A percentile compares a stretch with the other conserved stretches of the same genome.
Evolutionary conservation across 2,113 vertebrate species (phyloP).

Genomic region (Oryzias woworae): DNA sequence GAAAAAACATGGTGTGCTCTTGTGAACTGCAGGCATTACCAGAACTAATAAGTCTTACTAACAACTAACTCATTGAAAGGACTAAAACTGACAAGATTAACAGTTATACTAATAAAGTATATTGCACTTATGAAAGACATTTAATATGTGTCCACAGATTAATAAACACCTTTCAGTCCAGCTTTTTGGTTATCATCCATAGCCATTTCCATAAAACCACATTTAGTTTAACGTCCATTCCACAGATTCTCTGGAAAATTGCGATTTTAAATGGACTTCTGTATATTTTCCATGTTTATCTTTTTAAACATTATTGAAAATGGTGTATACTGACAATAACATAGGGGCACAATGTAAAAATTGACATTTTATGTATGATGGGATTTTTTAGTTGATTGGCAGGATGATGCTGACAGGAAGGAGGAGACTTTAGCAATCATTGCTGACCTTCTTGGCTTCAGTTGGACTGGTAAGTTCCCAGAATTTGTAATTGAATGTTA

Average conservation of each 20-base stretch:
- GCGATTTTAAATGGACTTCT: conserved; percentile 2
- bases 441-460: conserved; percentile 97
- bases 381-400: conserved; percentile 84
- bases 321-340: neutral
- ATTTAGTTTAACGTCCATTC: conserved; percentile 39
- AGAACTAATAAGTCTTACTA: conserved; percentile 52
- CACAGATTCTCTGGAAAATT: conserved; percentile 26
- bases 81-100: conserved; percentile 11
- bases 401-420: conserved; percentile 87
- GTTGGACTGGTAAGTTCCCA: conserved; percentile 90
- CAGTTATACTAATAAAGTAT: conserved; percentile 18
- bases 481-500: neutral
- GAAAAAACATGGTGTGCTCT: conserved; percentile 11
- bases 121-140: conserved; percentile 19
- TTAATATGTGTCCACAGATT: conserved; percentile 16
- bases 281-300: conserved; percentile 11
- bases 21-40: conserved; percentile 2
- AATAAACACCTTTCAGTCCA: conserved; percentile 17
- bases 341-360: conserved; percentile 11
- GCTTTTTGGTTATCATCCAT: conserved; percentile 39
- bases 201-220: conserved; percentile 34
- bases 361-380: conserved; percentile 70
- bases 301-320: conserved; percentile 8
- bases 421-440: conserved; percentile 92
- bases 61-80: conserved; percentile 20